phyloP scores from a whole-genome alignment of 2,113 vertebrate genomes.

The Tapirus terrestris region DNA sequence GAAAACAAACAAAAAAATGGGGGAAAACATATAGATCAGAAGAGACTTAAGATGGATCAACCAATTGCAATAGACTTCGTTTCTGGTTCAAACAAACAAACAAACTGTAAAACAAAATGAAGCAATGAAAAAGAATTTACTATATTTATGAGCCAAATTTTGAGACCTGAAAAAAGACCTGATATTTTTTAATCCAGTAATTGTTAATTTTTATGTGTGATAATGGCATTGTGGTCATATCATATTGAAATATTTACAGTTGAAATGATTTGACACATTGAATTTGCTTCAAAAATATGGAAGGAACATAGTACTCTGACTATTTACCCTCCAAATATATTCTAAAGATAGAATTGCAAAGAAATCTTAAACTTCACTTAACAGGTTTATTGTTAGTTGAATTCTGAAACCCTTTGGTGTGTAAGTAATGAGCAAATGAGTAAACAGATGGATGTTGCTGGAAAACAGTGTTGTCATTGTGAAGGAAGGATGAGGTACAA shows the following conservation, averaged over 20 bases:
- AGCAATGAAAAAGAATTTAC: neutral
- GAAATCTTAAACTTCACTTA: neutral
- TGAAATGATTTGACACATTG: neutral
- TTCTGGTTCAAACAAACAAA: neutral
- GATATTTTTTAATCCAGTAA: neutral
- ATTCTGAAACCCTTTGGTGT: conserved; percentile 1
- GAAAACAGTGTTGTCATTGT: neutral
- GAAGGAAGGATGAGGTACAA: neutral
- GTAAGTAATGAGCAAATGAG: neutral
- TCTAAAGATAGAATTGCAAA: conserved; percentile 12
- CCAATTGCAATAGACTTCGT: neutral
- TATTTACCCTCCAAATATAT: neutral
- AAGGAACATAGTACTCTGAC: neutral
- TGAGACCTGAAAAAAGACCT: neutral
- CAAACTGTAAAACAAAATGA: neutral
- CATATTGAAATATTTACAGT: neutral
- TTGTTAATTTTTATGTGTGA: neutral
- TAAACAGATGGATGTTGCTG: neutral
- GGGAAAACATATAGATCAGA: neutral
- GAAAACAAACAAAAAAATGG: neutral
- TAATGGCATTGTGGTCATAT: neutral
- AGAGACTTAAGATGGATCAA: neutral
- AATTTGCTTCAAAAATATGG: neutral
- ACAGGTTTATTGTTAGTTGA: neutral
- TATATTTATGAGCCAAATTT: neutral